Percentiles rank a stretch among this genome's conserved stretches.
Evolutionary conservation across 2,797 vertebrate species (phyloP).

Genomic region (Hafferia zeledoni): DNA sequence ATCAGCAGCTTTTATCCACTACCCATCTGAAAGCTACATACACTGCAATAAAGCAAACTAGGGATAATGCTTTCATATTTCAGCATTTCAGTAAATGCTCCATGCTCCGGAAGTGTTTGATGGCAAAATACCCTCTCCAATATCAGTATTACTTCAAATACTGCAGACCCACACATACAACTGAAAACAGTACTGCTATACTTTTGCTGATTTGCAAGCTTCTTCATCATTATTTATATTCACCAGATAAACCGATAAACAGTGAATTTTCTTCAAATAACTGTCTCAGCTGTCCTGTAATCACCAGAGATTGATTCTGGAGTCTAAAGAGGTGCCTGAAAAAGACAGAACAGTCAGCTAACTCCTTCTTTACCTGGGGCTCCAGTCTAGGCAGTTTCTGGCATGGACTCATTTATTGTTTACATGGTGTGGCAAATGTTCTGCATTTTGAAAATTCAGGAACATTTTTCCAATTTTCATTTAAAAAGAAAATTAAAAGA

Average conservation of each 20-base stretch:
- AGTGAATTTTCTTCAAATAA: neutral
- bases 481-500: neutral
- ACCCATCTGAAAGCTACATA: neutral
- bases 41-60: neutral
- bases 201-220: neutral
- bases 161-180: neutral
- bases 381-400: neutral
- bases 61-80: neutral
- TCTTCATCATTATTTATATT: neutral
- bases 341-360: neutral
- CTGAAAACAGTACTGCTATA: neutral
- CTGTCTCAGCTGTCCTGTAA: neutral
- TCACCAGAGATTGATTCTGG: neutral
- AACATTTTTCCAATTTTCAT: neutral
- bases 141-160: neutral
- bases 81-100: neutral
- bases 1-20: neutral
- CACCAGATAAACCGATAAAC: neutral
- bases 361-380: neutral
- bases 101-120: neutral
- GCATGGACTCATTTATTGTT: neutral
- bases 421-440: neutral
- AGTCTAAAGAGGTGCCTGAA: neutral
- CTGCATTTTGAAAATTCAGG: neutral
- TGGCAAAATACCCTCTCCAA: neutral